Percentiles rank a stretch among this genome's conserved stretches.
phyloP scores from a whole-genome alignment of 2,888 invertebrate species.

The Drosophila yooni region DNA sequence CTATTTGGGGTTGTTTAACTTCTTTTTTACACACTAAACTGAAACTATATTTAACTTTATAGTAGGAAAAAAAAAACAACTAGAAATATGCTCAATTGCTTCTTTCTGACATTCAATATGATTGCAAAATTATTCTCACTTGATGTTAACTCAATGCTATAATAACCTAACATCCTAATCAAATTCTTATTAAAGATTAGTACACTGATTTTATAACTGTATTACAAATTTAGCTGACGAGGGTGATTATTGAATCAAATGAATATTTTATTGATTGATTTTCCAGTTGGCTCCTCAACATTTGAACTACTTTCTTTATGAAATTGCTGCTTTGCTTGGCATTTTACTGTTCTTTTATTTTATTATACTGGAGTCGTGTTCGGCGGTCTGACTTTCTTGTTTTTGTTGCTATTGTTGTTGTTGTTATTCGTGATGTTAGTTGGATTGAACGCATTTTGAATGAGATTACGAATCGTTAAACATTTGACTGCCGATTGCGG shows the following conservation, averaged over 20 bases:
- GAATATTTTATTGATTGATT: slow-evolving; percentile 37
- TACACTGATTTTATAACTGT: not conserved
- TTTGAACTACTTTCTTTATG: slow-evolving; percentile 11
- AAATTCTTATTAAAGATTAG: not conserved
- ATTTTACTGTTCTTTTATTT: slow-evolving; percentile 27
- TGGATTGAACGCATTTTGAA: slow-evolving; percentile 37
- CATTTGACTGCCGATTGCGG: slow-evolving; percentile 31
- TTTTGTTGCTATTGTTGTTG: slow-evolving; percentile 9
- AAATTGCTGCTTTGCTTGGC: slow-evolving; percentile 23
- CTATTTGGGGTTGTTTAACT: not conserved
- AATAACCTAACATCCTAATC: not conserved
- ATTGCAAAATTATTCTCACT: not conserved
- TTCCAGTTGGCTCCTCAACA: slow-evolving; percentile 9
- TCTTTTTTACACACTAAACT: not conserved
- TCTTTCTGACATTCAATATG: not conserved
- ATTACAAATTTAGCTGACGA: not conserved
- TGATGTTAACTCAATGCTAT: not conserved
- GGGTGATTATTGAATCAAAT: slow-evolving; percentile 5
- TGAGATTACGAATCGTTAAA: slow-evolving; percentile 32
- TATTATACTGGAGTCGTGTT: slow-evolving; percentile 11
- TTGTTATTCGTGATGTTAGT: slow-evolving; percentile 7
- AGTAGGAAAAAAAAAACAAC: not conserved
- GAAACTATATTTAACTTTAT: not conserved
- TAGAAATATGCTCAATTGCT: not conserved
- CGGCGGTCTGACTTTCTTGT: not conserved